These are phyloP conservation scores for Zaprionus bogoriensis DNA, from an alignment of 2,888 invertebrate genomes.

Conservation along the genomic window DNA sequence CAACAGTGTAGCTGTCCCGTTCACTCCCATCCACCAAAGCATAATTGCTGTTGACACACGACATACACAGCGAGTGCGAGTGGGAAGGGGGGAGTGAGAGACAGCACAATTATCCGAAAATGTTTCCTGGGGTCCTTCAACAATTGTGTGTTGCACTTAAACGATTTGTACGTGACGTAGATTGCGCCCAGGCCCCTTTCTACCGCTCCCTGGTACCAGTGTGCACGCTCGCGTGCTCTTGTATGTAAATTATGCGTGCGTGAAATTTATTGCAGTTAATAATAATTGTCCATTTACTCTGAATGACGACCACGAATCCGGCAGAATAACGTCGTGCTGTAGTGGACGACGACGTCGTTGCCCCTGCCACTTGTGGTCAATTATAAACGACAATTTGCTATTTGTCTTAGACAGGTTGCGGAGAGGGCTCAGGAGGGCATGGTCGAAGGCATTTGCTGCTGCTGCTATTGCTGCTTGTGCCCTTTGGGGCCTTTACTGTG, in stretches of 20 bases:
- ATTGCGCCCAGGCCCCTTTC: conserved; percentile 12
- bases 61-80: conserved; percentile 9
- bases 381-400: conserved; percentile 71
- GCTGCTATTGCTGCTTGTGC: conserved; percentile 17
- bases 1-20: conserved; percentile 15
- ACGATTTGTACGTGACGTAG: conserved; percentile 72
- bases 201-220: too few relatives aligned
- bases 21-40: not conserved
- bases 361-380: conserved; percentile 59
- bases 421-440: not conserved
- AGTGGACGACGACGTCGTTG: not conserved
- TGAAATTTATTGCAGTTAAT: conserved; percentile 78
- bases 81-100: not conserved
- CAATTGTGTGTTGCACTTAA: conserved; percentile 78
- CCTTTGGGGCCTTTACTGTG: conserved; percentile 58
- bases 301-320: conserved; percentile 52
- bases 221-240: conserved; percentile 55
- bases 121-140: conserved; percentile 48
- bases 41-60: conserved; percentile 68
- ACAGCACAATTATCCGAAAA: conserved; percentile 52
- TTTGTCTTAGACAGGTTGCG: conserved; percentile 66
- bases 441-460: not conserved
- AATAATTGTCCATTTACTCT: conserved; percentile 77
- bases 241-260: conserved; percentile 77
- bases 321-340: conserved; percentile 8